Percentiles rank a stretch among this genome's conserved stretches.
These are phyloP conservation scores for Smutsia gigantea DNA, from an alignment of 2,797 vertebrate genomes.

Conservation along the genomic window DNA sequence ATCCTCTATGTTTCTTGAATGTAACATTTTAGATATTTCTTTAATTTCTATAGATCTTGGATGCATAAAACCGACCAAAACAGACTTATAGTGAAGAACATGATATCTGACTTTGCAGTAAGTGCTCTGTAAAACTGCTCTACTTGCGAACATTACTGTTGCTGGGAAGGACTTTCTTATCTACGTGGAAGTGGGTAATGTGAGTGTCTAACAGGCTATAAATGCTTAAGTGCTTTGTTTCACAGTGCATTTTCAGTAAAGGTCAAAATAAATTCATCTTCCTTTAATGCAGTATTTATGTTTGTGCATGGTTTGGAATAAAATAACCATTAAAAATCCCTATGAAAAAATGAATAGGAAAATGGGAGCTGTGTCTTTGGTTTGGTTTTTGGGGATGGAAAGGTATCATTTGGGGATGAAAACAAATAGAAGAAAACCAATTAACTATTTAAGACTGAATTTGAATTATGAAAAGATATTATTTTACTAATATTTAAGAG, in stretches of 20 bases:
- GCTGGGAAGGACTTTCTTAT: conserved; percentile 82
- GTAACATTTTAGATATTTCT: conserved; percentile 53
- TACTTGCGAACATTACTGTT: conserved; percentile 74
- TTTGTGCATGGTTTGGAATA: conserved; percentile 75
- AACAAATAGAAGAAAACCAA: not conserved
- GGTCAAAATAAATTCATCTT: conserved; percentile 88
- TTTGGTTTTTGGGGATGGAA: conserved; percentile 2
- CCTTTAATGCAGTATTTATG: conserved; percentile 81
- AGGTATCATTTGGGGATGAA: conserved; percentile 7
- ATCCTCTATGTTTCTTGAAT: conserved; percentile 53
- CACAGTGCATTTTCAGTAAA: conserved; percentile 87
- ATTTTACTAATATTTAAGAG: conserved; percentile 51
- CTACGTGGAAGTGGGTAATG: conserved; percentile 82
- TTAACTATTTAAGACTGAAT: not conserved
- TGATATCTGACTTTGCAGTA: conserved; percentile 68
- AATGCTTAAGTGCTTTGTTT: conserved; percentile 88
- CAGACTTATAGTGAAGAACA: conserved; percentile 28
- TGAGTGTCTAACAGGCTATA: conserved; percentile 84
- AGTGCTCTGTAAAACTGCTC: conserved; percentile 82
- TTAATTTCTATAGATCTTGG: conserved; percentile 56
- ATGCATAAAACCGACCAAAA: conserved; percentile 55
- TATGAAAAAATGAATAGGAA: conserved; percentile 20
- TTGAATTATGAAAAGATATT: not conserved
- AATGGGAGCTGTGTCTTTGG: conserved; percentile 44
- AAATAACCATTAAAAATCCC: conserved; percentile 74